Evolutionary conservation across 2,797 vertebrate species (phyloP).

Genomic region (Rhadinocentrus ornatus): DNA sequence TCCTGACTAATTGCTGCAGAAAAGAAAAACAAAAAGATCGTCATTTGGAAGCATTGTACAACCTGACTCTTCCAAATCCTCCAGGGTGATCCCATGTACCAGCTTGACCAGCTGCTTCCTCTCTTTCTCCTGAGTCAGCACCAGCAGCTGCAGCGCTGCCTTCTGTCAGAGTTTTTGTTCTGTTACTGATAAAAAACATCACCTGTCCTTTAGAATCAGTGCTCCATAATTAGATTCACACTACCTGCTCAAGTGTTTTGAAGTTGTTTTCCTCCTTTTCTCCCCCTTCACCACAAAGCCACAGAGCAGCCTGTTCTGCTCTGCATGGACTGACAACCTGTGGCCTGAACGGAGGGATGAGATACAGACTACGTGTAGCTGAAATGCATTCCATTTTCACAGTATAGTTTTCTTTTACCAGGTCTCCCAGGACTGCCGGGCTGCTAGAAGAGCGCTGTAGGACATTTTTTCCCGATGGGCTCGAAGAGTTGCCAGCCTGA

Average conservation of each 20-base stretch:
- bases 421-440: slow-evolving; percentile 79
- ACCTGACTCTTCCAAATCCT: slow-evolving; percentile 64
- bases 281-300: slow-evolving; percentile 52
- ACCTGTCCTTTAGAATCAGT: background rate
- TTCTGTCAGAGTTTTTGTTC: slow-evolving; percentile 47
- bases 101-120: slow-evolving; percentile 74
- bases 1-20: background rate
- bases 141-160: slow-evolving; percentile 74
- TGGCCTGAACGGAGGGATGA: slow-evolving; percentile 64
- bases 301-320: slow-evolving; percentile 60
- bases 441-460: slow-evolving; percentile 74
- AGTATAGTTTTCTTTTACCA: slow-evolving; percentile 69
- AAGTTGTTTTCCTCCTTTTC: slow-evolving; percentile 22
- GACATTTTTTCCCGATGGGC: slow-evolving; percentile 75
- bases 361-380: background rate
- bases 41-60: slow-evolving; percentile 23
- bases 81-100: slow-evolving; percentile 62
- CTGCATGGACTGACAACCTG: slow-evolving; percentile 48
- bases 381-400: background rate
- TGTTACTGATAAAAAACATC: slow-evolving; percentile 10
- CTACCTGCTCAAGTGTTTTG: slow-evolving; percentile 64
- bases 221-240: background rate
- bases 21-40: slow-evolving; percentile 31
- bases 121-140: slow-evolving; percentile 81
- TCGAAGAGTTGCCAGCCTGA: slow-evolving; percentile 75